phyloP scores from a whole-genome alignment of 1,140 invertebrate species.

The Drosophila burlai region DNA sequence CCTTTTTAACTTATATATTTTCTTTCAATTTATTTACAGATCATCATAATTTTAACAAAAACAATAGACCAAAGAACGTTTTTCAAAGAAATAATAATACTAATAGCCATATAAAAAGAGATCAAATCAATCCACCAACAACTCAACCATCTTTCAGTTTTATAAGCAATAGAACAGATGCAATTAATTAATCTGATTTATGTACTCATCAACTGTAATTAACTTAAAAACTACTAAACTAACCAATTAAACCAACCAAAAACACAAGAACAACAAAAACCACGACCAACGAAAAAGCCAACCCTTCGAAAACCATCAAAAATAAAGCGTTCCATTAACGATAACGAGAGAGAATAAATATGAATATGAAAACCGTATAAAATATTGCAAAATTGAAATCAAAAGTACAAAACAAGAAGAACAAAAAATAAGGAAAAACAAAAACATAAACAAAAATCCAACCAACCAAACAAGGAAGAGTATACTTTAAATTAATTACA shows the following conservation, averaged over 20 bases:
- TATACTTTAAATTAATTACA: constrained; percentile 7
- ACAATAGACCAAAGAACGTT: constrained; percentile 81
- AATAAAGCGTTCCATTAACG: constrained; percentile 9
- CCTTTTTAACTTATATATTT: constrained; percentile 3
- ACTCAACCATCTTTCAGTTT: constrained; percentile 73
- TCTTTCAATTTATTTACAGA: constrained; percentile 62
- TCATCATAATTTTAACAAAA: constrained; percentile 83
- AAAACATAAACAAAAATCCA: constrained; percentile 14
- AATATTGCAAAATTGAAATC: constrained; percentile 68
- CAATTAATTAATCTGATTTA: constrained; percentile 51
- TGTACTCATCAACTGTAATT: constrained; percentile 33
- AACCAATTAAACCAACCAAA: constrained; percentile 4
- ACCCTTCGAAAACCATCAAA: constrained; percentile 22
- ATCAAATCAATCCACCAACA: constrained; percentile 28
- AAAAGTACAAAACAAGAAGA: constrained; percentile 81
- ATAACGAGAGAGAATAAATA: constrained; percentile 27
- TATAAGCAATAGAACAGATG: constrained; percentile 76
- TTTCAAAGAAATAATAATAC: constrained; percentile 56
- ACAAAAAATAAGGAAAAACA: constrained; percentile 7
- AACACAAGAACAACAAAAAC: neutral
- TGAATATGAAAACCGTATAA: constrained; percentile 22
- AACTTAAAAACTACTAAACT: constrained; percentile 11
- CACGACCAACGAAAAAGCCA: constrained; percentile 29
- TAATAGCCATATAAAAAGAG: constrained; percentile 24
- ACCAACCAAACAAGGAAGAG: constrained; percentile 8